These are phyloP conservation scores for Trileptium ribeirensis DNA, from an alignment of 2,888 invertebrate genomes.

Conservation along the genomic window DNA sequence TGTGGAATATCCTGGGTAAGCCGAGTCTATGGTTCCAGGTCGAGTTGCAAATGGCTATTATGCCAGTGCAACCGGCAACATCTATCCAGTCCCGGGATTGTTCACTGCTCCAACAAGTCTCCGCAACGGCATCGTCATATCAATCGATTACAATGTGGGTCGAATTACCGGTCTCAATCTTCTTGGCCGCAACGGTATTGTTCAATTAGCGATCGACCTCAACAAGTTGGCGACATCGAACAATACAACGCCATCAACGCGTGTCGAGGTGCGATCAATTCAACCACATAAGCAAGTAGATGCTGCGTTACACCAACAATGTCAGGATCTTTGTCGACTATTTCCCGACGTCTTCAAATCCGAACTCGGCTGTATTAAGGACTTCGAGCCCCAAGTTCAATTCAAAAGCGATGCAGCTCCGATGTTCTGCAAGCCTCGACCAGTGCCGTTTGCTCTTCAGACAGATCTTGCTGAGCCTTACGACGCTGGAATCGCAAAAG, in stretches of 20 bases:
- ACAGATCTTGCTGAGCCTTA: neutral
- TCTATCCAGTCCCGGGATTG: neutral
- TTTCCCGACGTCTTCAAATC: neutral
- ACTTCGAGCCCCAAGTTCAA: neutral
- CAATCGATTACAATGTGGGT: neutral
- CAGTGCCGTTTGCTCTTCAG: neutral
- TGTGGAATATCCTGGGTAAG: too few relatives aligned
- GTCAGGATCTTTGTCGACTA: neutral
- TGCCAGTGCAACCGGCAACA: too few relatives aligned
- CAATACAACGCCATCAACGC: neutral
- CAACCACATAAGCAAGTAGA: neutral
- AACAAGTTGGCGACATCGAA: neutral
- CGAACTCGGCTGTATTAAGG: neutral
- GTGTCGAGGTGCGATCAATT: neutral
- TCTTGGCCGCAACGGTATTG: neutral
- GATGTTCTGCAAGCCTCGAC: neutral
- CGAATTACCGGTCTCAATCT: neutral
- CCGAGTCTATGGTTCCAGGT: too few relatives aligned
- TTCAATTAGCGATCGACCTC: neutral
- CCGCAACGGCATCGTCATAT: too few relatives aligned
- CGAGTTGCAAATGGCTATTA: too few relatives aligned
- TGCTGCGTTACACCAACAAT: neutral
- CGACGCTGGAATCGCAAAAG: neutral
- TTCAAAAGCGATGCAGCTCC: neutral
- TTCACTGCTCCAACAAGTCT: neutral